Percentiles rank a stretch among this genome's conserved stretches.
Conservation (phyloP, 2,888 invertebrate species). For the Nysson spinosus region DNA sequence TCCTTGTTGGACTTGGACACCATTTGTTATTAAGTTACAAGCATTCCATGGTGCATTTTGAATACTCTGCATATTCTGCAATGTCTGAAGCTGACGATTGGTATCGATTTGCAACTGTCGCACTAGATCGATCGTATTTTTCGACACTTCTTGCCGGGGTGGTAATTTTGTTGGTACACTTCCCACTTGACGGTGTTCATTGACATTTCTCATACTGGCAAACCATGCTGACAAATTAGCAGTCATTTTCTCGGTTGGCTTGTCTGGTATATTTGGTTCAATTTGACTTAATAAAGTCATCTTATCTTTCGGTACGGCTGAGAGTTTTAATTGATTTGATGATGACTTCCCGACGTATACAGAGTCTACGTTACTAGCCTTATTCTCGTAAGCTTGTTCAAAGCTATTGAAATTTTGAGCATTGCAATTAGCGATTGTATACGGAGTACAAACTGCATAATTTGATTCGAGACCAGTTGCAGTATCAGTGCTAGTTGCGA, state of each 20-base stretch:
- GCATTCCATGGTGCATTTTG: constrained; percentile 73
- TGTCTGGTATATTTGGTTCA: constrained; percentile 60
- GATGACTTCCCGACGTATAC: constrained; percentile 55
- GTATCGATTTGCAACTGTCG: constrained; percentile 66
- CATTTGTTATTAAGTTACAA: constrained; percentile 60
- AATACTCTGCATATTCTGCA: constrained; percentile 71
- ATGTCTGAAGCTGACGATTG: constrained; percentile 67
- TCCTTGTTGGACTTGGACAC: constrained; percentile 46
- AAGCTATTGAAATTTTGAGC: constrained; percentile 8
- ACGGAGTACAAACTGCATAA: constrained; percentile 25
- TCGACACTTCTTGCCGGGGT: constrained; percentile 43
- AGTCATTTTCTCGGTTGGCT: constrained; percentile 64
- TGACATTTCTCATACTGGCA: constrained; percentile 68
- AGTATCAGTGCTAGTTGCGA: constrained; percentile 20
- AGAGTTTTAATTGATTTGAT: constrained; percentile 53
- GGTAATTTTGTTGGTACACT: constrained; percentile 8
- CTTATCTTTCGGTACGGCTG: constrained; percentile 60
- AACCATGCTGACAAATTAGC: constrained; percentile 73
- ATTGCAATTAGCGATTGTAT: constrained; percentile 10
- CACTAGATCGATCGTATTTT: constrained; percentile 58
- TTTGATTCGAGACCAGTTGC: constrained; percentile 26
- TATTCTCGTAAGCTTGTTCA: constrained; percentile 24
- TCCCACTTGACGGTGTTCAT: constrained; percentile 35
- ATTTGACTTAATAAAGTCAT: constrained; percentile 71
- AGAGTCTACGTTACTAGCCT: constrained; percentile 39